These are phyloP conservation scores for Drosophila picticornis DNA, from an alignment of 2,888 invertebrate species.

Conservation along the genomic window DNA sequence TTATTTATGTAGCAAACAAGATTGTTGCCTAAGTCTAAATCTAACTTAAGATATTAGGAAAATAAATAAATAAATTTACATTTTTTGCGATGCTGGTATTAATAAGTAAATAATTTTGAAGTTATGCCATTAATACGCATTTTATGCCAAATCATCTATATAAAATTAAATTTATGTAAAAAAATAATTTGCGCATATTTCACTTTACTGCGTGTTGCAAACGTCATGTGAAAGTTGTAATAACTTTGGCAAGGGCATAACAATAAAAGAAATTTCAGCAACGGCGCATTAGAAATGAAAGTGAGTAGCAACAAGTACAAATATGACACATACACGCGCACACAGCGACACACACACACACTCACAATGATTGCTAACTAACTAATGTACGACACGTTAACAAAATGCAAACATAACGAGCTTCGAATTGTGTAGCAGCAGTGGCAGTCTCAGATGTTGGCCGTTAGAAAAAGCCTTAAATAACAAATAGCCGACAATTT, in stretches of 20 bases:
- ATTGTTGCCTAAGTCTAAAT: no score
- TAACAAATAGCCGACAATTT: constrained; percentile 50
- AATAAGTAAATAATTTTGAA: neutral
- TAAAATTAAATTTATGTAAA: neutral
- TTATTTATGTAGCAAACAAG: neutral
- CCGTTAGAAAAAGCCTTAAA: constrained; percentile 46
- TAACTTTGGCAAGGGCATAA: constrained; percentile 42
- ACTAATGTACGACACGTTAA: constrained; percentile 74
- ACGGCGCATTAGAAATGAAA: constrained; percentile 70
- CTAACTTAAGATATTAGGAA: neutral
- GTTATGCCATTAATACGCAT: neutral
- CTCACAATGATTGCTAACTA: constrained; percentile 62
- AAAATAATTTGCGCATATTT: constrained; percentile 1
- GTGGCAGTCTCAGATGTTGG: constrained; percentile 9
- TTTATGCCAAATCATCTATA: neutral
- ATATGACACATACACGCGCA: constrained; percentile 37
- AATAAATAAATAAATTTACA: neutral
- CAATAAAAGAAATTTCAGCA: constrained; percentile 69
- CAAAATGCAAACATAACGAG: constrained; percentile 64
- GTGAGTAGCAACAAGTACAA: constrained; percentile 77
- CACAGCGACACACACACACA: constrained; percentile 10
- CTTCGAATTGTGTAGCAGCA: constrained; percentile 32
- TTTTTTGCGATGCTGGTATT: neutral
- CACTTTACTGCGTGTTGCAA: constrained; percentile 18
- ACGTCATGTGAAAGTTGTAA: constrained; percentile 41